Percentiles rank a stretch among this genome's conserved stretches.
phyloP scores from a whole-genome alignment of 2,113 vertebrate genomes.

The Sardina pilchardus region DNA sequence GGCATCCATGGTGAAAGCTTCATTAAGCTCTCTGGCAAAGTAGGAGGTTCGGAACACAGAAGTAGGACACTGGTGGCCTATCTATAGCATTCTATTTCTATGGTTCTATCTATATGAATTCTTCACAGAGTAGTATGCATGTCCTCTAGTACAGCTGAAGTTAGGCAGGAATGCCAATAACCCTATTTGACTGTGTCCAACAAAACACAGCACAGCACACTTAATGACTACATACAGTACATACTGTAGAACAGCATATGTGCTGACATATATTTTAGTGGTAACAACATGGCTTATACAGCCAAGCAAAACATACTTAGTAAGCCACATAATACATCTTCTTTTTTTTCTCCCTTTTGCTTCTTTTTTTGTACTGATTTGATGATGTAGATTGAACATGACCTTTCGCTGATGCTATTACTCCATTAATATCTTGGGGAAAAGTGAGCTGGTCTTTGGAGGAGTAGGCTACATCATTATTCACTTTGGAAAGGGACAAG shows the following conservation, averaged over 20 bases:
- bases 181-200: not conserved
- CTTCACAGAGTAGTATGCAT: not conserved
- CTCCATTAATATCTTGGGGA: not conserved
- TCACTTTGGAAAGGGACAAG: constrained; percentile 53
- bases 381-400: constrained; percentile 8
- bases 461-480: constrained; percentile 18
- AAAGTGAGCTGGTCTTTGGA: not conserved
- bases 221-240: not conserved
- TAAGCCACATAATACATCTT: not conserved
- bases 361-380: not conserved
- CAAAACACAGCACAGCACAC: not conserved
- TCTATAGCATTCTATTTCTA: constrained; percentile 1
- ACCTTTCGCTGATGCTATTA: constrained; percentile 19
- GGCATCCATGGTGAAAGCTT: not conserved
- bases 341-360: not conserved
- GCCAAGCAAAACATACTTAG: not conserved
- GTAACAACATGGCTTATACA: not conserved
- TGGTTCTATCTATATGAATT: not conserved
- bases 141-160: not conserved
- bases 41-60: not conserved
- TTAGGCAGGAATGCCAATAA: not conserved
- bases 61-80: constrained; percentile 8
- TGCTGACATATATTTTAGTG: not conserved
- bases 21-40: not conserved
- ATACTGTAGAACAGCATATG: constrained; percentile 15